Evolutionary conservation across 2,113 vertebrate genomes (phyloP).

Genomic region (Nothoprocta perdicaria): DNA sequence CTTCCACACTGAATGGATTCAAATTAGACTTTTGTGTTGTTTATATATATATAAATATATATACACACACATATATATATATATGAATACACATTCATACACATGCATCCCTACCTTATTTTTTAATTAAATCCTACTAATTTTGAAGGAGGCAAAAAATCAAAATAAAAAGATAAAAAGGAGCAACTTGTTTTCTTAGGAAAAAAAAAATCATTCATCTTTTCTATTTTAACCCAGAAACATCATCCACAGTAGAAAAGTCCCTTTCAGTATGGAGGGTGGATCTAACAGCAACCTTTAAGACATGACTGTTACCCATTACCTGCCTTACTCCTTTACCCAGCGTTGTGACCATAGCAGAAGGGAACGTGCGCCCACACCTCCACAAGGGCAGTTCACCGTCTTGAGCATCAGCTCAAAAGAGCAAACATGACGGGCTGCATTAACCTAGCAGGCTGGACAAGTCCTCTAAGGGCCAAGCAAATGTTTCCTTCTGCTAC

Average conservation of each 20-base stretch:
- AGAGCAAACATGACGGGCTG: not conserved
- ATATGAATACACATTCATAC: not conserved
- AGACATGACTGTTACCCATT: not conserved
- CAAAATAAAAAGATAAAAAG: not conserved
- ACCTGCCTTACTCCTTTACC: not conserved
- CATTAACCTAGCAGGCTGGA: not conserved
- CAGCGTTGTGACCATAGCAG: not conserved
- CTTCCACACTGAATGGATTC: not conserved
- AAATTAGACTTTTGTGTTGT: not conserved
- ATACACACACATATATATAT: not conserved
- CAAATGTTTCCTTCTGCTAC: not conserved
- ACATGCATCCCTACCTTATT: not conserved
- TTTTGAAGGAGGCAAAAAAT: not conserved
- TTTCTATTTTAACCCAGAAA: not conserved
- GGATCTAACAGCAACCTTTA: not conserved
- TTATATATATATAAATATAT: not conserved
- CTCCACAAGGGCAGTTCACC: not conserved
- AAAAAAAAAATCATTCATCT: not conserved
- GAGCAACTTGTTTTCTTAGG: not conserved
- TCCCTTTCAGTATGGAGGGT: not conserved
- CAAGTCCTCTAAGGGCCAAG: not conserved
- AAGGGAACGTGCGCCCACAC: rapidly evolving
- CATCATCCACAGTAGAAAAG: not conserved
- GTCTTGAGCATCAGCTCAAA: not conserved
- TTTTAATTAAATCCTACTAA: not conserved